A percentile compares a stretch with the other conserved stretches of the same genome.
phyloP scores from a whole-genome alignment of 2,113 vertebrate species.

The Oxyura jamaicensis region DNA sequence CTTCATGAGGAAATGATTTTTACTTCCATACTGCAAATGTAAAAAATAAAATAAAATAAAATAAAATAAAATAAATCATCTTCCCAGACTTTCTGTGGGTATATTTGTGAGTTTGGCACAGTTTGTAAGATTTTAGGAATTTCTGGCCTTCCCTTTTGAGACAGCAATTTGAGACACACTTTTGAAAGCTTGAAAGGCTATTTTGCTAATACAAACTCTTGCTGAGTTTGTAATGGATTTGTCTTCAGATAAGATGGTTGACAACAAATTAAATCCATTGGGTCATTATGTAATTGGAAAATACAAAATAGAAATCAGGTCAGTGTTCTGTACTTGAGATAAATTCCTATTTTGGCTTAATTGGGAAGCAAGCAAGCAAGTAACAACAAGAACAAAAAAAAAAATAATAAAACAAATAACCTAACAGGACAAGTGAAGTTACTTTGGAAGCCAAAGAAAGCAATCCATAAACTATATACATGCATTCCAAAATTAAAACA shows the following conservation, averaged over 20 bases:
- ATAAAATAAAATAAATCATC: neutral
- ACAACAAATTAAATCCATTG: neutral
- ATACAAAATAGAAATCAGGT: neutral
- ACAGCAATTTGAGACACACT: neutral
- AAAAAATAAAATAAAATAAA: neutral
- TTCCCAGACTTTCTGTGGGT: neutral
- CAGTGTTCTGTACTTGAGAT: neutral
- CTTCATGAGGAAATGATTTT: neutral
- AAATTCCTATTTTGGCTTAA: neutral
- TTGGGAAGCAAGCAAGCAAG: neutral
- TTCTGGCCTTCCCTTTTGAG: neutral
- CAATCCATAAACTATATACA: neutral
- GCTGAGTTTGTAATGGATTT: neutral
- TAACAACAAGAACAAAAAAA: neutral
- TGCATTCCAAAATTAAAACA: neutral
- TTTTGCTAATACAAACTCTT: neutral
- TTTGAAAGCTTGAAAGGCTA: neutral
- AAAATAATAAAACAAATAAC: neutral
- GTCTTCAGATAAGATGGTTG: neutral
- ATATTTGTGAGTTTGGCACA: neutral
- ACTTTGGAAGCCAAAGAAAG: neutral
- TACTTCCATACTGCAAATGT: neutral
- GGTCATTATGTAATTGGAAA: neutral
- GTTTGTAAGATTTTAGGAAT: conserved; percentile 7
- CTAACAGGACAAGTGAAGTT: neutral